A percentile compares a stretch with the other conserved stretches of the same genome.
Evolutionary conservation across 2,888 invertebrate genomes (phyloP).

Genomic region (Drosophila austrosaltans): DNA sequence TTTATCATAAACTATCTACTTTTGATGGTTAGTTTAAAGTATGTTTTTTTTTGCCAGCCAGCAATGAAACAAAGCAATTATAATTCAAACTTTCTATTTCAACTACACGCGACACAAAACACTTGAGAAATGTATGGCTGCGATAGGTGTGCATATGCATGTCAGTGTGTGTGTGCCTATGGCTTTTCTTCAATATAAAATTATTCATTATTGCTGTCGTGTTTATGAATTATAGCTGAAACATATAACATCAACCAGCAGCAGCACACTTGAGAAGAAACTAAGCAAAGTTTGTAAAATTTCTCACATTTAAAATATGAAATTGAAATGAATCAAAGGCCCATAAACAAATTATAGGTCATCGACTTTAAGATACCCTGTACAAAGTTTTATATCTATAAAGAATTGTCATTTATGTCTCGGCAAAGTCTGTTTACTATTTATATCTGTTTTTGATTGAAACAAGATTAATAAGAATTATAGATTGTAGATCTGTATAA

Average conservation of each 20-base stretch:
- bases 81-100: conserved; percentile 71
- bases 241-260: conserved; percentile 7
- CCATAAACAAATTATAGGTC: not conserved
- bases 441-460: no score
- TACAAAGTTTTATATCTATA: no score
- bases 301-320: conserved; percentile 42
- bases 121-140: conserved; percentile 19
- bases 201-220: conserved; percentile 47
- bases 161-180: conserved; percentile 23
- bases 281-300: conserved; percentile 18
- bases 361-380: not conserved
- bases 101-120: conserved; percentile 63
- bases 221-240: conserved; percentile 33
- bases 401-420: no score
- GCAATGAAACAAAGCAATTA: conserved; percentile 67
- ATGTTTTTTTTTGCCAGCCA: conserved; percentile 3
- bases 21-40: conserved; percentile 5
- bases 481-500: no score
- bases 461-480: no score
- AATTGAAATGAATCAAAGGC: conserved; percentile 27
- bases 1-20: not conserved
- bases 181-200: conserved; percentile 37
- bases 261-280: conserved; percentile 4
- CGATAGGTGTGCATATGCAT: not conserved
- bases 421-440: no score